phyloP scores from a whole-genome alignment of 2,797 vertebrate genomes.

The Hafferia zeledoni region DNA sequence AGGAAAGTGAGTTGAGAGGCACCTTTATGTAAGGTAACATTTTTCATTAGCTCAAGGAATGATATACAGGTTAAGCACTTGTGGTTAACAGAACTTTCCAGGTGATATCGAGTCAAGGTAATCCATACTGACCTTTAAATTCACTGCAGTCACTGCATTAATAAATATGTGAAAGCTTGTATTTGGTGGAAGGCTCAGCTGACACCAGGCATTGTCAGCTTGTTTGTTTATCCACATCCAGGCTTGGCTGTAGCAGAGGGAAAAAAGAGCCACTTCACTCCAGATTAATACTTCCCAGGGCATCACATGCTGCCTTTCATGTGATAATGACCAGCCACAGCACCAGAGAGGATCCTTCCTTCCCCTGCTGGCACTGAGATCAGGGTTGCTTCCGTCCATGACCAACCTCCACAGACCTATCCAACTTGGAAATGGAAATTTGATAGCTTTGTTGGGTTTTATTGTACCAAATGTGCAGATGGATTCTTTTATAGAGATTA shows the following conservation, averaged over 20 bases:
- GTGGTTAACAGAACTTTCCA: neutral
- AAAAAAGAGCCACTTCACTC: neutral
- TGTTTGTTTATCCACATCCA: neutral
- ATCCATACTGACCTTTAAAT: neutral
- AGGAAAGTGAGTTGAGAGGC: neutral
- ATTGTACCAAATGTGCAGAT: neutral
- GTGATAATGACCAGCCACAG: neutral
- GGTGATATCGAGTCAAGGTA: neutral
- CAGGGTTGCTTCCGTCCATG: neutral
- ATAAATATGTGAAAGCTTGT: neutral
- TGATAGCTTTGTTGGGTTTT: conserved; percentile 20
- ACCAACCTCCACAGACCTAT: neutral
- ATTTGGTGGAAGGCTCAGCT: neutral
- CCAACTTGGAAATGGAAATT: conserved; percentile 6
- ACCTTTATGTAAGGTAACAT: neutral
- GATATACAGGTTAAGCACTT: neutral
- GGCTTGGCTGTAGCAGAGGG: neutral
- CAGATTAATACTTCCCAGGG: neutral
- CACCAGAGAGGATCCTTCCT: neutral
- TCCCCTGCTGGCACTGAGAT: neutral
- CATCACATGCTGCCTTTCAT: neutral
- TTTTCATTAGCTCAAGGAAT: neutral
- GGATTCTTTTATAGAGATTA: neutral
- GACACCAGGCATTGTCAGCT: neutral
- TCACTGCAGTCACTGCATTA: neutral